Conservation (phyloP, 2,888 invertebrate species). For the Hydrotaea diabolus region DNA sequence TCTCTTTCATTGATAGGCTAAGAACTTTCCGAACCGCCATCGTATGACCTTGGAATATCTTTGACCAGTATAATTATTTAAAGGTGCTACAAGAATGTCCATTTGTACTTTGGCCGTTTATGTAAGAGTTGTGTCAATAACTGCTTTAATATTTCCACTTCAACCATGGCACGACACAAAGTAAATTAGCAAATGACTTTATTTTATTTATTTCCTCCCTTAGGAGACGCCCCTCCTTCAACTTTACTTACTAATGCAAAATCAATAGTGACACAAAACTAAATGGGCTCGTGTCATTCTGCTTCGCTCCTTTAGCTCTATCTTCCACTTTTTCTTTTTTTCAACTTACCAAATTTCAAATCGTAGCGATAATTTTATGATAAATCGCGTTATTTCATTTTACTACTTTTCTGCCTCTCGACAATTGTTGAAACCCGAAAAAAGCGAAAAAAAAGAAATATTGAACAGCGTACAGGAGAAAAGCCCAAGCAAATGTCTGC, state of each 20-base stretch:
- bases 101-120: no score
- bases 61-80: no score
- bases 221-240: neutral
- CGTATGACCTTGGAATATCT: no score
- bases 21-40: no score
- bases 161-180: no score
- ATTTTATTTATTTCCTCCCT: neutral
- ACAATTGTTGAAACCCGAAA: neutral
- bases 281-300: neutral
- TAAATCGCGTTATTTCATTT: constrained; percentile 10
- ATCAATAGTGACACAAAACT: constrained; percentile 10
- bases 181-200: neutral
- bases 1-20: no score
- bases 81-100: no score
- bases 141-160: no score
- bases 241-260: neutral
- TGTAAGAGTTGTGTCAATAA: no score
- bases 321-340: neutral
- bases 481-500: neutral
- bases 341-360: neutral
- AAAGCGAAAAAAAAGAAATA: no score
- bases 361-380: constrained; percentile 31
- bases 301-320: neutral
- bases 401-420: neutral
- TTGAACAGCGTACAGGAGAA: neutral